These are phyloP conservation scores for Sarcoramphus papa DNA, from an alignment of 2,797 vertebrate genomes.

Conservation along the genomic window DNA sequence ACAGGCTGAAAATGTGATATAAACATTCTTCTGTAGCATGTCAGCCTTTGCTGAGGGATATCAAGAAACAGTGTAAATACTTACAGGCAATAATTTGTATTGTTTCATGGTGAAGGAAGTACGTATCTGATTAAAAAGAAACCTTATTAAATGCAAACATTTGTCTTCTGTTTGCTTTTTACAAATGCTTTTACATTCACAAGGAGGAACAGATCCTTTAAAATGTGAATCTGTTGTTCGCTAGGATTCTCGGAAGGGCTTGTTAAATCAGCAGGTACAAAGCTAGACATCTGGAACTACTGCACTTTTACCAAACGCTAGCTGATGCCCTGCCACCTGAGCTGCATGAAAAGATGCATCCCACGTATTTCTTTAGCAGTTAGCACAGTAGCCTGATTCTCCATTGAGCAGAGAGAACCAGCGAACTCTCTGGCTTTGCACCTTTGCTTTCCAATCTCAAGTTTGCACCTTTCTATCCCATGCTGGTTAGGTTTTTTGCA, in stretches of 20 bases:
- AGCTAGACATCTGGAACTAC: constrained; percentile 7
- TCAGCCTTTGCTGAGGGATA: constrained; percentile 22
- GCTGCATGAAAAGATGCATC: constrained; percentile 31
- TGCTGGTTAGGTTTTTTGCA: constrained; percentile 34
- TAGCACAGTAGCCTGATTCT: background rate
- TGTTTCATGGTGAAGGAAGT: background rate
- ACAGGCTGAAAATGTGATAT: constrained; percentile 6
- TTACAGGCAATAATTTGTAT: background rate
- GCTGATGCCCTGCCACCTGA: constrained; percentile 30
- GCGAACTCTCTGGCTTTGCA: constrained; percentile 43
- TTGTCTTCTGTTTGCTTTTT: constrained; percentile 22
- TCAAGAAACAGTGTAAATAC: background rate
- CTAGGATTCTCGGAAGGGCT: background rate
- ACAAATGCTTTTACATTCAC: background rate
- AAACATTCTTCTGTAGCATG: background rate
- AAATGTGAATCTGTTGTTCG: background rate
- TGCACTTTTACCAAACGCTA: background rate
- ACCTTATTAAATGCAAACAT: constrained; percentile 5
- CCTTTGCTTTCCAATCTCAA: constrained; percentile 45
- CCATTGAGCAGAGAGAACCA: background rate
- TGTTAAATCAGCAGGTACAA: constrained; percentile 4
- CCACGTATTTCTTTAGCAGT: background rate
- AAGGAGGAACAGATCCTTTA: constrained; percentile 25
- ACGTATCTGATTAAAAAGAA: background rate
- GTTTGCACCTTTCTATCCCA: constrained; percentile 17